A percentile compares a stretch with the other conserved stretches of the same genome.
phyloP scores from a whole-genome alignment of 2,113 vertebrate genomes.

The Crotalus tigris region DNA sequence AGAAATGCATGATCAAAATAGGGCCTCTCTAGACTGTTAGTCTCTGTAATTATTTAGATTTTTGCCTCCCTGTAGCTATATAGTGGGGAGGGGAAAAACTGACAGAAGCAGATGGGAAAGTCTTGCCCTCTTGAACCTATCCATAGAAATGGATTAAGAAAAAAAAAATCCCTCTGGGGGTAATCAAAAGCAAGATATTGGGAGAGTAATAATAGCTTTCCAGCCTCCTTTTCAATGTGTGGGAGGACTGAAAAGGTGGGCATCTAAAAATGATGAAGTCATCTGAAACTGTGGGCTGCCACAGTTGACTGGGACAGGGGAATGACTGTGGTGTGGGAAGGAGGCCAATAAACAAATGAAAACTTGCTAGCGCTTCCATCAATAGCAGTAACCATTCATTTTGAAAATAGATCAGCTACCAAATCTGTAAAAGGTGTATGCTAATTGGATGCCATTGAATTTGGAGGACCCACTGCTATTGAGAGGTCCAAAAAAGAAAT shows the following conservation, averaged over 20 bases:
- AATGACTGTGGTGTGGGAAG: background rate
- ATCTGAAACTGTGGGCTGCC: background rate
- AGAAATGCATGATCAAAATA: background rate
- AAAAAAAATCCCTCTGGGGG: background rate
- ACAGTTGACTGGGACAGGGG: background rate
- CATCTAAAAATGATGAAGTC: background rate
- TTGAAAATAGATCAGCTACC: background rate
- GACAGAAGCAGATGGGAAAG: background rate
- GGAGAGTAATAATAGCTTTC: background rate
- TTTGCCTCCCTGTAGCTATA: background rate
- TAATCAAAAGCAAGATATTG: background rate
- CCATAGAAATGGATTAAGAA: background rate
- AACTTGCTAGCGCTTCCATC: background rate
- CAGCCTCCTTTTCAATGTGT: background rate
- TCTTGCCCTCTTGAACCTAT: background rate
- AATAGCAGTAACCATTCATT: background rate
- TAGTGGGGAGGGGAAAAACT: background rate
- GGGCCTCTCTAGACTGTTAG: background rate
- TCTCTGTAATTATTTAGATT: background rate
- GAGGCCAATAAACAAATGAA: background rate
- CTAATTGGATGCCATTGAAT: background rate
- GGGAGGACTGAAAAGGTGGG: background rate
- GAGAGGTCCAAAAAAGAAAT: background rate
- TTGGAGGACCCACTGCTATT: background rate
- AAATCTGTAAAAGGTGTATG: background rate